phyloP scores from a whole-genome alignment of 2,888 invertebrate species.

The Fragum whitleyi region DNA sequence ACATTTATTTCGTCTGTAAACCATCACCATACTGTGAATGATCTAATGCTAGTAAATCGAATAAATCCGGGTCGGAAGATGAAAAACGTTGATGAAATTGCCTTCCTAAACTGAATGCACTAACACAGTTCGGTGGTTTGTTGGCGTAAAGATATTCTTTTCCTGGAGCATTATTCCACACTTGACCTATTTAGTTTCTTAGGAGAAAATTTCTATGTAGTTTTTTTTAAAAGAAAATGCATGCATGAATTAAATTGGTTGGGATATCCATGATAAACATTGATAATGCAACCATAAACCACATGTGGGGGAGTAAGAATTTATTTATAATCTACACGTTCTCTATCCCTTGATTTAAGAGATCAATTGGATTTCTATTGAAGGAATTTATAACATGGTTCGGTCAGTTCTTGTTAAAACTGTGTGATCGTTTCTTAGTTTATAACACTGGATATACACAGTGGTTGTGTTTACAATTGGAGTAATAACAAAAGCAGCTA shows the following conservation, averaged over 20 bases:
- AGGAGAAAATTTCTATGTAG: neutral
- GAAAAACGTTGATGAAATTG: slow-evolving; percentile 5
- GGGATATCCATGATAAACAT: too few species aligned
- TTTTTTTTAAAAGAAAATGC: neutral
- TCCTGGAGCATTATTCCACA: neutral
- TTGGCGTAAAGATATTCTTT: neutral
- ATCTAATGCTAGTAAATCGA: neutral
- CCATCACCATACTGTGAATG: neutral
- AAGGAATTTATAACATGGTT: too few species aligned
- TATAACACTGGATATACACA: too few species aligned
- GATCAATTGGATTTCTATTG: too few species aligned
- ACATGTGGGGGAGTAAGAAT: neutral
- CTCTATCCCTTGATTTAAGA: too few species aligned
- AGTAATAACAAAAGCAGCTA: too few species aligned
- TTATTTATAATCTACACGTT: too few species aligned
- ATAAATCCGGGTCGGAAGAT: slow-evolving; percentile 17
- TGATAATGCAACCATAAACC: neutral
- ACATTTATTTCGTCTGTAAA: neutral
- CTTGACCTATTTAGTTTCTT: neutral
- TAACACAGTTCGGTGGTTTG: neutral
- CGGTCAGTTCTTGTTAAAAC: too few species aligned
- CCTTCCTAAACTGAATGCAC: neutral
- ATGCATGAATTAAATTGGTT: neutral
- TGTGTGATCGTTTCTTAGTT: too few species aligned
- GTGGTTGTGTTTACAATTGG: too few species aligned